Conservation (phyloP, 2,797 vertebrate genomes). For the Momotus momota region DNA sequence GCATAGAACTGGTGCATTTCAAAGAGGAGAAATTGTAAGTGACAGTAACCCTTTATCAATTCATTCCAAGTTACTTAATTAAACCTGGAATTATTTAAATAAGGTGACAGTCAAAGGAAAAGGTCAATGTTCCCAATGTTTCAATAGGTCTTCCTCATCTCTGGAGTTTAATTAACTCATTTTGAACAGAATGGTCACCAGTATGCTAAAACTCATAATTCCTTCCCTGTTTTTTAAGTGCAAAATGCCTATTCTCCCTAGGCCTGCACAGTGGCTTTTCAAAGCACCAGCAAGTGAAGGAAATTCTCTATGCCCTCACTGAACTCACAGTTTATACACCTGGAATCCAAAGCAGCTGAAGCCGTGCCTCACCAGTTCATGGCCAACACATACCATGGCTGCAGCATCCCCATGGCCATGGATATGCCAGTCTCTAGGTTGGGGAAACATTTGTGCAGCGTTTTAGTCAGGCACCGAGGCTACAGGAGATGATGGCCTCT, state of each 20-base stretch:
- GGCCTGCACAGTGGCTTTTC: neutral
- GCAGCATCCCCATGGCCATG: neutral
- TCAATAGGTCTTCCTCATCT: slow-evolving; percentile 54
- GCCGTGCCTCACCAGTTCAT: neutral
- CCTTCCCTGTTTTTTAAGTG: slow-evolving; percentile 19
- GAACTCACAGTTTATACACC: neutral
- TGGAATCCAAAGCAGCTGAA: neutral
- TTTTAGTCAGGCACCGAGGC: neutral
- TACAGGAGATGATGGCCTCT: neutral
- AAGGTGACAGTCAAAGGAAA: slow-evolving; percentile 63
- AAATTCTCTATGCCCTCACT: neutral
- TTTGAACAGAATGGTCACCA: slow-evolving; percentile 34
- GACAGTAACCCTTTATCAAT: slow-evolving; percentile 58
- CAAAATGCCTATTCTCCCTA: slow-evolving; percentile 13
- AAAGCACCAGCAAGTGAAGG: neutral
- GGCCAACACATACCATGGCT: fast-evolving
- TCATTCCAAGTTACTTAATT: slow-evolving; percentile 66
- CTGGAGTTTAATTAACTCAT: slow-evolving; percentile 69
- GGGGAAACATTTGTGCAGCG: neutral
- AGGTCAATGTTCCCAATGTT: slow-evolving; percentile 46
- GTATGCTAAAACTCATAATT: slow-evolving; percentile 31
- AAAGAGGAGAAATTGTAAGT: slow-evolving; percentile 56
- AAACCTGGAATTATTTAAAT: slow-evolving; percentile 68
- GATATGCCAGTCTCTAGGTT: neutral
- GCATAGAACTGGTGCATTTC: neutral